These are phyloP conservation scores for Subacronicta megacephala DNA, from an alignment of 2,888 invertebrate genomes.

Conservation along the genomic window DNA sequence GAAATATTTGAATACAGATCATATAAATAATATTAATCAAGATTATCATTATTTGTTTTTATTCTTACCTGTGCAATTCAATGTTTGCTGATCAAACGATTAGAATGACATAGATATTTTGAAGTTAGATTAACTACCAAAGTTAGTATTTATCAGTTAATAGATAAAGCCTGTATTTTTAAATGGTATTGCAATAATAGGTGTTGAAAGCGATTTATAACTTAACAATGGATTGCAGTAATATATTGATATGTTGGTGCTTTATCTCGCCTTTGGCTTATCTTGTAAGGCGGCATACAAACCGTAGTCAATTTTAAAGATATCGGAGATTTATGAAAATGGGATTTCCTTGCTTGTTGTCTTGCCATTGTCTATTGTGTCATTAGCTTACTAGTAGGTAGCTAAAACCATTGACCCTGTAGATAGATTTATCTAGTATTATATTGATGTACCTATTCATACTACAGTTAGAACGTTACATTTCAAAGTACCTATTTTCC, in stretches of 20 bases:
- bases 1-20: conserved; percentile 44
- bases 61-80: conserved; percentile 39
- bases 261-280: conserved; percentile 49
- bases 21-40: conserved; percentile 54
- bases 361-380: too few relatives aligned
- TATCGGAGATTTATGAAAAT: conserved; percentile 34
- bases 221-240: conserved; percentile 53
- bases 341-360: conserved; percentile 33
- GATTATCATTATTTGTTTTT: conserved; percentile 52
- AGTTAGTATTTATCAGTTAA: conserved; percentile 33
- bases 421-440: too few relatives aligned
- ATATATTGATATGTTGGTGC: conserved; percentile 46
- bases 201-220: conserved; percentile 58
- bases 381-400: not conserved
- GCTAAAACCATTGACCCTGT: not conserved
- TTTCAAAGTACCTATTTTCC: too few relatives aligned
- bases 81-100: conserved; percentile 55
- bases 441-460: too few relatives aligned
- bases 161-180: conserved; percentile 50
- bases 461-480: too few relatives aligned
- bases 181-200: conserved; percentile 50
- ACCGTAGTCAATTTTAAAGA: conserved; percentile 35
- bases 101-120: conserved; percentile 32
- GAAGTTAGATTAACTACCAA: conserved; percentile 22
- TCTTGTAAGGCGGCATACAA: conserved; percentile 40